These are phyloP conservation scores for Thomomys bottae DNA, from an alignment of 2,113 vertebrate species.

Conservation along the genomic window DNA sequence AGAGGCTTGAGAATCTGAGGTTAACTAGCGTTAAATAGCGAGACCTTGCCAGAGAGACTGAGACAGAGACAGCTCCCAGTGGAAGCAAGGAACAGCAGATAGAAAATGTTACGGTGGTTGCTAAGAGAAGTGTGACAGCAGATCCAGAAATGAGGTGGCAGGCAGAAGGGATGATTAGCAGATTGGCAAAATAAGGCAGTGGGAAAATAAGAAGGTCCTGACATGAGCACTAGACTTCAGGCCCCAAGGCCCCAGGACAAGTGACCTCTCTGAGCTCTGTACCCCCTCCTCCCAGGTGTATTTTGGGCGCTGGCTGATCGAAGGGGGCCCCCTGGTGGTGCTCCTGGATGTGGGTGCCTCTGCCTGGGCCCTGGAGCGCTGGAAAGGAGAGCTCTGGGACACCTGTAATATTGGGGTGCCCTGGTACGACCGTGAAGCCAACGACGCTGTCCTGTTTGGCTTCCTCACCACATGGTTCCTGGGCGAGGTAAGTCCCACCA, in stretches of 20 bases:
- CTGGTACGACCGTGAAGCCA: constrained; percentile 95
- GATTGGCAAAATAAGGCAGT: background rate
- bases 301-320: constrained; percentile 95
- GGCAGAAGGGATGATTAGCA: background rate
- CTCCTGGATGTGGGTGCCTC: constrained; percentile 93
- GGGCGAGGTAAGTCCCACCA: constrained; percentile 88
- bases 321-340: constrained; percentile 93
- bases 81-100: background rate
- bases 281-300: constrained; percentile 85
- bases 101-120: background rate
- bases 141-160: background rate
- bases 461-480: constrained; percentile 95
- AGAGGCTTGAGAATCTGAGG: background rate
- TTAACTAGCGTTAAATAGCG: background rate
- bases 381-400: constrained; percentile 95
- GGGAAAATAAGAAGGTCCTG: too few species aligned
- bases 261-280: background rate
- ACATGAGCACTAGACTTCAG: too few species aligned
- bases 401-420: constrained; percentile 92
- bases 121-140: background rate
- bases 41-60: background rate
- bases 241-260: background rate
- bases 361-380: constrained; percentile 93
- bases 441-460: constrained; percentile 94
- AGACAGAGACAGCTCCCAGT: background rate